phyloP scores from a whole-genome alignment of 2,888 invertebrate genomes.

The Microdon myrmicae region DNA sequence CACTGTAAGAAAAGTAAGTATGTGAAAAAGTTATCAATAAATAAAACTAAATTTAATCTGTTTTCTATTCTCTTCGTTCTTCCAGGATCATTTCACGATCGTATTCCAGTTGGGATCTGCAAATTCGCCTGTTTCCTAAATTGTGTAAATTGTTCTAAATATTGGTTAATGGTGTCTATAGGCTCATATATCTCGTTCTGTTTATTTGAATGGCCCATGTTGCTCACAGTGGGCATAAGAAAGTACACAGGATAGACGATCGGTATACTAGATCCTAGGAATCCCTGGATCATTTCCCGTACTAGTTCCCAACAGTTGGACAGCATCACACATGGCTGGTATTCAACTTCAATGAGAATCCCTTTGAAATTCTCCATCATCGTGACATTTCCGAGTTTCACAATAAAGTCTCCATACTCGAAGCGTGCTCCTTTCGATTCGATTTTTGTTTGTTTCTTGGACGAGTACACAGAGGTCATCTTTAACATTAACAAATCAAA shows the following conservation, averaged over 20 bases:
- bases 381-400: constrained; percentile 92
- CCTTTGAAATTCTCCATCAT: constrained; percentile 95
- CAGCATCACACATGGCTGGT: constrained; percentile 88
- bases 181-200: constrained; percentile 78
- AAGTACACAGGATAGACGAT: constrained; percentile 77
- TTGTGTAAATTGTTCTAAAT: constrained; percentile 91
- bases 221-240: constrained; percentile 60
- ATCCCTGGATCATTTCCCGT: constrained; percentile 90
- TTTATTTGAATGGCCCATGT: constrained; percentile 61
- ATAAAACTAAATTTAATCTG: no score
- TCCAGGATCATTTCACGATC: constrained; percentile 24
- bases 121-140: constrained; percentile 79
- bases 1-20: no score
- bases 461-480: constrained; percentile 85
- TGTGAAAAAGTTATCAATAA: no score
- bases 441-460: constrained; percentile 87
- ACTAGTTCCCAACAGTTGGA: constrained; percentile 91
- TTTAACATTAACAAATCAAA: constrained; percentile 93
- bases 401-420: constrained; percentile 90
- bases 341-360: constrained; percentile 92
- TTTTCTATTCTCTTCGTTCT: no score
- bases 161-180: constrained; percentile 92
- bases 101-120: constrained; percentile 42
- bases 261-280: constrained; percentile 81
- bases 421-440: constrained; percentile 90